Evolutionary conservation across 1,140 invertebrate species (phyloP), one percentile per base, ranked within the genome.

Genomic region (Papilio machaon): DNA sequence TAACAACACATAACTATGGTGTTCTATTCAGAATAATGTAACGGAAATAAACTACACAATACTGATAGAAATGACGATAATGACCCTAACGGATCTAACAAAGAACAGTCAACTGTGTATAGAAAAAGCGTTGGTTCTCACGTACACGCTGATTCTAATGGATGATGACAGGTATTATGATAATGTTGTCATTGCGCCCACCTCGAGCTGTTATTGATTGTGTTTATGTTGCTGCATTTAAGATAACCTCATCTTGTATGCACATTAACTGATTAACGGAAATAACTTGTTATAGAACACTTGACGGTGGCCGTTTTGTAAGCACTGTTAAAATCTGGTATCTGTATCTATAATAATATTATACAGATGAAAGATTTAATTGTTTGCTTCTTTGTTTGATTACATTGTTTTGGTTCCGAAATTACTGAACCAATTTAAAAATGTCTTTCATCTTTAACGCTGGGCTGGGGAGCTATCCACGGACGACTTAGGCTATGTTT

Each of bases 41-140:
- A 67, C 23, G 64, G 64, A 67, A 67, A 67, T 30, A 67, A 67
- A 67, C 64, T 9, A 35, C 11, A 15, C 64, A 30, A 67, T 73
- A 73, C n/a, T 35, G 19, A 30, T 73, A 73, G 38, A 73, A 73
- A 19, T 47, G 15, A 73, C 8, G 73, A 19, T 74, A 49, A 74
- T 75, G 46, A 49, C 19, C 73, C 73, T 75, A 75, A 75, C 73
- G 73, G 73, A 75, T 75, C 10, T 30, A 75, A 75, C 73, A 75
- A 75, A 52, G 73, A 49, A 75, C 13, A 74, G 73, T 47, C 38
- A 43, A 46, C 15, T 23, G 2, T 47, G 46, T 47, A 23, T n/a
- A 49, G 43, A 52, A 52, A 52, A 75, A 75, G 73, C 46, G 73
- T n/a, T 46, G 19, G 47, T 75, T 75, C 73, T 49, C 73, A 75